A percentile compares a stretch with the other conserved stretches of the same genome.
phyloP scores from a whole-genome alignment of 2,113 vertebrate species.

The Maccullochella peelii region DNA sequence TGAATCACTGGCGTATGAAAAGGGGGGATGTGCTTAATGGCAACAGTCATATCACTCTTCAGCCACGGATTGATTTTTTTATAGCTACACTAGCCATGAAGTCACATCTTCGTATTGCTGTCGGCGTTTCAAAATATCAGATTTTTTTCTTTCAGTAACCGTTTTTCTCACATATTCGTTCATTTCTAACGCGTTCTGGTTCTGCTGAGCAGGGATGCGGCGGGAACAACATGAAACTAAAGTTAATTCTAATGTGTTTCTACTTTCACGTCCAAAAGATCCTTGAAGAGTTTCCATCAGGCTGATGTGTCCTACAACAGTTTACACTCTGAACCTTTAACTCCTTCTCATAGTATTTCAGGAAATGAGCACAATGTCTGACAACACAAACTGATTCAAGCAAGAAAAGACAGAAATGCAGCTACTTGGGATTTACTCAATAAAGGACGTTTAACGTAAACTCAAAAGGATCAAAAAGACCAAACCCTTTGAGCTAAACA shows the following conservation, averaged over 20 bases:
- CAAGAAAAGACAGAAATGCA: background rate
- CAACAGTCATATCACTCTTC: constrained; percentile 80
- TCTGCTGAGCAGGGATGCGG: constrained; percentile 33
- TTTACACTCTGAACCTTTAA: background rate
- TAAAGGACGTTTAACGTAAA: background rate
- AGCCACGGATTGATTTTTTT: constrained; percentile 58
- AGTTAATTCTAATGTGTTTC: constrained; percentile 20
- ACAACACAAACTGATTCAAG: background rate
- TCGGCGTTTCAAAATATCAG: constrained; percentile 30
- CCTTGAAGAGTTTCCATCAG: constrained; percentile 4
- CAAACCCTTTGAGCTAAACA: background rate
- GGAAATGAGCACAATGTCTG: constrained; percentile 44
- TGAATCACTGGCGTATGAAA: constrained; percentile 47
- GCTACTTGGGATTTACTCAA: background rate
- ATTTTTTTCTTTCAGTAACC: background rate
- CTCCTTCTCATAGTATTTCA: constrained; percentile 19
- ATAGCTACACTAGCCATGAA: constrained; percentile 75
- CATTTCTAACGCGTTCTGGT: constrained; percentile 1
- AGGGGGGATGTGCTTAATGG: constrained; percentile 62
- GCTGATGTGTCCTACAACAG: background rate
- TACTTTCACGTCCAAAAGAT: constrained; percentile 27
- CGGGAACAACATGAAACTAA: constrained; percentile 7
- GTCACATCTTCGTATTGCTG: constrained; percentile 71
- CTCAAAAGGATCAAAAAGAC: background rate
- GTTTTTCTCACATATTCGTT: constrained; percentile 24